Evolutionary conservation across 2,888 invertebrate species (phyloP), one percentile per base, ranked within the genome.

Genomic region (Odiellus spinosus): DNA sequence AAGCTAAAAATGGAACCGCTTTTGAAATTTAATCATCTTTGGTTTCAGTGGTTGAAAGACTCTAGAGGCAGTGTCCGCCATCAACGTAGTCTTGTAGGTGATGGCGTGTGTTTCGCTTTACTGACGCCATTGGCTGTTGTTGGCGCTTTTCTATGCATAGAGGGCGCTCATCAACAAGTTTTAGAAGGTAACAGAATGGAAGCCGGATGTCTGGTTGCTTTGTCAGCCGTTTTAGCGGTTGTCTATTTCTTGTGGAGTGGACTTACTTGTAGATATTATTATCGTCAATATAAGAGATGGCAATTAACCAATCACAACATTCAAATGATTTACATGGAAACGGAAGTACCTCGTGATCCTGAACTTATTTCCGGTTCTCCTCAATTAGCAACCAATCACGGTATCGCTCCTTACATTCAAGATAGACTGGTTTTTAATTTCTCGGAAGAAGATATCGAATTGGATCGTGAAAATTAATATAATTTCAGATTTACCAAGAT

Each of bases 121-220:
- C 65, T 77, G 44, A 74, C 75, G 1, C 76, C 76, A 0, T 59
- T 76, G 46, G 73, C 75, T 3, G 63, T 51, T 62, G 70, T 62
- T 68, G 69, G 70, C 32, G 61, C 67, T 11, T 71, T 67, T 58
- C 60, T 73, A 15, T 73, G 72, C 59, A 62, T 65, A 18, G 56
- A 65, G 34, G 70, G 71, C 8, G 68, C 70, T 20, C 55, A 59
- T 15, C 60, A 64, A 21, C 52, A 49, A 18, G 45, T 49, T 2
- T 5, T 38, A 12, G 42, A 38, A 45, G 44, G 42, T 12, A 52
- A 52, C 40, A 49, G 49, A 17, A 36, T 49, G n/a, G 52, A 52
- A 43, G 52, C 52, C 3, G 52, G 52, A 6, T 52, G 52, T 26
- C 43, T 52, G 4, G 49, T 52, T 49, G 52, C 47, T 11, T 20